phyloP scores from a whole-genome alignment of 23 tunicate genomes.

The Halocynthia roretzi region DNA sequence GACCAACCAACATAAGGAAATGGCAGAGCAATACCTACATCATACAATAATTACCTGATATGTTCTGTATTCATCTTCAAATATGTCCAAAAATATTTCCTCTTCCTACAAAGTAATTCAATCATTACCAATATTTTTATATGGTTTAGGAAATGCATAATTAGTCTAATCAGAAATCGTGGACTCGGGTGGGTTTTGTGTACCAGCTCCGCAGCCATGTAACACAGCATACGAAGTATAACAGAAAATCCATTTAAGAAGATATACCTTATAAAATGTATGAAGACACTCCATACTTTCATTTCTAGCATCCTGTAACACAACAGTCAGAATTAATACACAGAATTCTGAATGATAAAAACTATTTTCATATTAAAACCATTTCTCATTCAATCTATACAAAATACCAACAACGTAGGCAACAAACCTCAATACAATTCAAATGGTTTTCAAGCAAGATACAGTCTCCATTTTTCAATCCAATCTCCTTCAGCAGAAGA shows the following conservation, averaged over 20 bases:
- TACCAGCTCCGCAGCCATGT: no score
- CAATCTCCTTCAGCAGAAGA: constrained; percentile 51
- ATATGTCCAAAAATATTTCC: constrained; percentile 93
- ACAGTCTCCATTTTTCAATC: constrained; percentile 47
- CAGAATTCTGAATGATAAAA: no score
- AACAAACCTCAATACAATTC: constrained; percentile 48
- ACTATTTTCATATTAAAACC: no score
- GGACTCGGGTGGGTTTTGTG: no score
- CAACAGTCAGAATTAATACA: background rate
- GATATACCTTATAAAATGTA: constrained; percentile 46
- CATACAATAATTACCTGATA: constrained; percentile 29
- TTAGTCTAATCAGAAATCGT: background rate
- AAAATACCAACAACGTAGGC: background rate
- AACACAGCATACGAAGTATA: background rate
- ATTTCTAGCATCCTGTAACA: constrained; percentile 17
- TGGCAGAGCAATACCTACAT: no score
- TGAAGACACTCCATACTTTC: constrained; percentile 68
- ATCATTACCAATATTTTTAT: background rate
- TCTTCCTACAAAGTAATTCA: constrained; percentile 52
- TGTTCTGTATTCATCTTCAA: constrained; percentile 94
- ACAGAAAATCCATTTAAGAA: background rate
- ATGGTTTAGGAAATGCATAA: background rate
- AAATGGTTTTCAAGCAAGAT: constrained; percentile 65
- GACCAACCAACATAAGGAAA: no score
- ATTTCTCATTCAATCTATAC: no score